These are phyloP conservation scores for Micropoecilia bifurca DNA, from an alignment of 2,797 vertebrate genomes.

Conservation along the genomic window DNA sequence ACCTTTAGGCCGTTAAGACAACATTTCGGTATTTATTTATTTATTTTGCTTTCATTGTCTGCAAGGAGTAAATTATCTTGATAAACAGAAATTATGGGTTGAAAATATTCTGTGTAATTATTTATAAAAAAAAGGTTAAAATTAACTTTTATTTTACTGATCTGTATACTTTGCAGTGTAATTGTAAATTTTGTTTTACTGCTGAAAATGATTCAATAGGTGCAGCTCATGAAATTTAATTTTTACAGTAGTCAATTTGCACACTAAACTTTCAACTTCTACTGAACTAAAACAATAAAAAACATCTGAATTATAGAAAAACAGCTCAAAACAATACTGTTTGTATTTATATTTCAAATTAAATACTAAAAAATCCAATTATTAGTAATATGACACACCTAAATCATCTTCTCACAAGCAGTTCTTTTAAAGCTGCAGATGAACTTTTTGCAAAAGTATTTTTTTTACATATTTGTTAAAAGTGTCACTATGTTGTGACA, in stretches of 20 bases:
- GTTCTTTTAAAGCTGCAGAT: too few relatives aligned
- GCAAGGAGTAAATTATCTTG: background rate
- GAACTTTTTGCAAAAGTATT: too few relatives aligned
- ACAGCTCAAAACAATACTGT: background rate
- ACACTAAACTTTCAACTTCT: background rate
- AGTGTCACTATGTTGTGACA: too few relatives aligned
- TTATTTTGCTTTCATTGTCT: background rate
- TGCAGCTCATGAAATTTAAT: background rate
- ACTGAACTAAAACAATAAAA: background rate
- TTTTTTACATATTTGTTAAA: too few relatives aligned
- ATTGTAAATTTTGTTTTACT: background rate
- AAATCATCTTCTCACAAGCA: too few relatives aligned
- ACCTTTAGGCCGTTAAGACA: too few relatives aligned
- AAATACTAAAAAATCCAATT: background rate
- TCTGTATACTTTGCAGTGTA: background rate
- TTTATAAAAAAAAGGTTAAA: background rate
- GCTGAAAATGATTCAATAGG: background rate
- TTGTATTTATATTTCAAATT: background rate
- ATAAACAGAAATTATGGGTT: background rate
- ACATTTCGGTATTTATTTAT: background rate
- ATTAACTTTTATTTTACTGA: background rate
- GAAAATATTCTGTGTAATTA: background rate
- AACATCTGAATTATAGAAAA: background rate
- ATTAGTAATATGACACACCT: too few relatives aligned
- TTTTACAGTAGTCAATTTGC: background rate